Percentiles rank a stretch among this genome's conserved stretches.
Evolutionary conservation across 2,888 invertebrate genomes (phyloP).

Genomic region (Xestia ashworthii): DNA sequence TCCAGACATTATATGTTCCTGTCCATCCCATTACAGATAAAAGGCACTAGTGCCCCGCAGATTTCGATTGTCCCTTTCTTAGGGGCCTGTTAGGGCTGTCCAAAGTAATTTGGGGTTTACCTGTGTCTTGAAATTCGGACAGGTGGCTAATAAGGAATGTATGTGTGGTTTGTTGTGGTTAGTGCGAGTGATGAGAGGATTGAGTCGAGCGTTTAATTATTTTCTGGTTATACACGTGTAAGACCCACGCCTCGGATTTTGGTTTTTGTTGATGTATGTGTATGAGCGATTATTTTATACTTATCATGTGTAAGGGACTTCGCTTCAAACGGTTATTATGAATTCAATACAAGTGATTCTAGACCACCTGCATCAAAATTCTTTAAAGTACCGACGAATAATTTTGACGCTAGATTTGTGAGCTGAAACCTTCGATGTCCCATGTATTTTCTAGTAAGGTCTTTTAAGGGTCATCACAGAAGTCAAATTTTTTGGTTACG

Average conservation of each 20-base stretch:
- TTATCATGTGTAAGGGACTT: background rate
- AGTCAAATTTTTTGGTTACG: background rate
- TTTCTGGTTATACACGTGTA: conserved; percentile 18
- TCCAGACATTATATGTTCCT: conserved; percentile 70
- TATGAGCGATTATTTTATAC: background rate
- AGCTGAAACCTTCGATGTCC: too few relatives aligned
- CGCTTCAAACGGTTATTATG: background rate
- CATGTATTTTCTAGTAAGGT: background rate
- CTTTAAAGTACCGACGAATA: background rate
- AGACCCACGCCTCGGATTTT: background rate
- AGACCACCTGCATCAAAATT: background rate
- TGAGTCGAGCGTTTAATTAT: conserved; percentile 42
- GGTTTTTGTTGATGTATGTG: background rate
- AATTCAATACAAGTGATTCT: background rate
- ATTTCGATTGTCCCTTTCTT: conserved; percentile 70
- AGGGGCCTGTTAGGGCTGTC: conserved; percentile 54
- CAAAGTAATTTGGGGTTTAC: conserved; percentile 62
- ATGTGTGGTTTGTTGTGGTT: conserved; percentile 53
- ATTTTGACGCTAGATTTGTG: background rate
- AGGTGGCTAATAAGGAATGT: conserved; percentile 54
- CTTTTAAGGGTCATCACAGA: background rate
- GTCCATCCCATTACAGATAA: conserved; percentile 73
- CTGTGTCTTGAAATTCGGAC: conserved; percentile 60
- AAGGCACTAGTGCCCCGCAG: conserved; percentile 70
- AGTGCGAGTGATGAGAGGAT: conserved; percentile 40